phyloP scores from a whole-genome alignment of 2,888 invertebrate species.

The Zaprionus obscuricornis region DNA sequence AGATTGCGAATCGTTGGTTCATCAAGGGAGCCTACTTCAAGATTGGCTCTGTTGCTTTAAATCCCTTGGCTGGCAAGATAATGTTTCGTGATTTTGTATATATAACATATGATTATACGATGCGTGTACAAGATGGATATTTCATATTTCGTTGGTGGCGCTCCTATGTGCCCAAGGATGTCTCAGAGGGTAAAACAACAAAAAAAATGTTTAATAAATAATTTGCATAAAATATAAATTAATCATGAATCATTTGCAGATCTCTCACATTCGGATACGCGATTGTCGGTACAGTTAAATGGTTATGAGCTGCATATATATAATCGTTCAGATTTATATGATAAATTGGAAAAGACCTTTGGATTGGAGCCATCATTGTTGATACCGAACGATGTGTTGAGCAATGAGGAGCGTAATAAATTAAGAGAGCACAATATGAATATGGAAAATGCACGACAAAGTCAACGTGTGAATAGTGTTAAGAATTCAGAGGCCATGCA shows the following conservation, averaged over 20 bases:
- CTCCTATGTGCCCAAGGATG: constrained; percentile 96
- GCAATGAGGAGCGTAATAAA: constrained; percentile 85
- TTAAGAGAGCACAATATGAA: constrained; percentile 86
- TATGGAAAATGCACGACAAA: constrained; percentile 86
- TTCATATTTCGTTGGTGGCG: constrained; percentile 99
- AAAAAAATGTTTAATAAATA: background rate
- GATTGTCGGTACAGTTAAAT: constrained; percentile 94
- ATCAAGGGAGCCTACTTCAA: constrained; percentile 94
- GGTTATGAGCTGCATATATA: constrained; percentile 98
- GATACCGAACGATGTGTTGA: constrained; percentile 85
- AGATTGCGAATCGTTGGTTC: constrained; percentile 93
- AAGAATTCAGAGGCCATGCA: constrained; percentile 91
- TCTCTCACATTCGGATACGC: constrained; percentile 96
- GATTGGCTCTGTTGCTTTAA: constrained; percentile 96
- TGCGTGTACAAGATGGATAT: constrained; percentile 98
- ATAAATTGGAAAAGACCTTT: constrained; percentile 93
- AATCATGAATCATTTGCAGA: constrained; percentile 86
- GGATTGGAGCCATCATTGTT: constrained; percentile 92
- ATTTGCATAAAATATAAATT: background rate
- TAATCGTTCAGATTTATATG: constrained; percentile 94
- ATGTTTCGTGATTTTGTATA: constrained; percentile 98
- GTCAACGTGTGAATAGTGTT: constrained; percentile 82
- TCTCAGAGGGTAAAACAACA: constrained; percentile 91
- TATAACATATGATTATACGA: constrained; percentile 95
- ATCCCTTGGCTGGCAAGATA: constrained; percentile 98